phyloP scores from a whole-genome alignment of 2,888 invertebrate species.

The Coelinius sp. region DNA sequence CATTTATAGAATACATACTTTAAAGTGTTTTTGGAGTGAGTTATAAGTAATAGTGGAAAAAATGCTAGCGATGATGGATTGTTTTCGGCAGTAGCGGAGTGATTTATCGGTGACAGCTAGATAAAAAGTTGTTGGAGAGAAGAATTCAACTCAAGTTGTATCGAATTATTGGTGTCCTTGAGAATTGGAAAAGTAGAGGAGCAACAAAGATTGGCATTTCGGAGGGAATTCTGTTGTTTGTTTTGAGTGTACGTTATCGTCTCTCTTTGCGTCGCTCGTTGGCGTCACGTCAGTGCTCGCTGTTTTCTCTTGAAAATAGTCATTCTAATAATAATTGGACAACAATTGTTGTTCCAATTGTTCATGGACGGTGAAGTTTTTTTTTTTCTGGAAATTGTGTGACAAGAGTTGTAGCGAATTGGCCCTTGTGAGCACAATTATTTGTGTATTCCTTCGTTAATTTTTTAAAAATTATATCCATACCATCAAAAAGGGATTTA shows the following conservation, averaged over 20 bases:
- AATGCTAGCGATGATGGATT: conserved; percentile 67
- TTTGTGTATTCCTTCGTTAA: not conserved
- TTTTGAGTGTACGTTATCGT: conserved; percentile 26
- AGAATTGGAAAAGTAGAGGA: not conserved
- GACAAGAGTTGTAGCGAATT: not conserved
- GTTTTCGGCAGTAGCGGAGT: conserved; percentile 64
- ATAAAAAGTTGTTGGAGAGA: not conserved
- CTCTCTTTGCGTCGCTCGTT: conserved; percentile 1
- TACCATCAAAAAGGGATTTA: conserved; percentile 3
- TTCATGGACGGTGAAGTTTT: not conserved
- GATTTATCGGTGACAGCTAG: conserved; percentile 9
- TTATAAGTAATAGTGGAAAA: conserved; percentile 45
- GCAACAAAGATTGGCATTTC: not conserved
- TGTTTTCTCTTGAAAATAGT: not conserved
- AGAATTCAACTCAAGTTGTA: not conserved
- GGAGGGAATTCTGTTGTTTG: conserved; percentile 7
- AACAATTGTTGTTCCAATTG: not conserved
- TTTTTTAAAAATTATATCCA: conserved; percentile 1
- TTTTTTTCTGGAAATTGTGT: not conserved
- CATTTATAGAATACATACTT: too few species aligned
- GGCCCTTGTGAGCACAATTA: not conserved
- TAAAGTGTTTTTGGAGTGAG: not conserved
- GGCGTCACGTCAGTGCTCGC: conserved; percentile 23
- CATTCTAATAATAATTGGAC: not conserved
- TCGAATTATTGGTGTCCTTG: not conserved